Conservation (phyloP, 2,113 vertebrate genomes). For the Myrmecobius fasciatus region DNA sequence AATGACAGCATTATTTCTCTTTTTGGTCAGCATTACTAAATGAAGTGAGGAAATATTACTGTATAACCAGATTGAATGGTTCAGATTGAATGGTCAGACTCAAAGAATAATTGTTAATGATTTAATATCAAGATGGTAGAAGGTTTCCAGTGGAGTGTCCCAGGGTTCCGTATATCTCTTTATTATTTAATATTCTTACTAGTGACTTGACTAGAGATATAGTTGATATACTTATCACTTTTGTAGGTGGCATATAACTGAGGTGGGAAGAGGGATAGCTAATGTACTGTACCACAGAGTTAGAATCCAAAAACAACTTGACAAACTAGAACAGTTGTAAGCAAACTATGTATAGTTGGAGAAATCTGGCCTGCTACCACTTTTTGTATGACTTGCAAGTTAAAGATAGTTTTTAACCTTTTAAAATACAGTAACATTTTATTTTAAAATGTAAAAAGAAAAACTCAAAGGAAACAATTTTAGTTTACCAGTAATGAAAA, state of each 20-base stretch:
- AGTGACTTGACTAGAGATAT: neutral
- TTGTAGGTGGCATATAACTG: neutral
- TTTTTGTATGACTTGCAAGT: neutral
- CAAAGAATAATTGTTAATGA: neutral
- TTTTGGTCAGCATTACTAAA: neutral
- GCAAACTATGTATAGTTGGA: neutral
- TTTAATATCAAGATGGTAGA: neutral
- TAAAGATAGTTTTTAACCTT: neutral
- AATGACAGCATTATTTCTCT: neutral
- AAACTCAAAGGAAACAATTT: no score
- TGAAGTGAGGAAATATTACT: neutral
- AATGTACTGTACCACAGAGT: neutral
- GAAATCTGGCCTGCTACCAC: neutral
- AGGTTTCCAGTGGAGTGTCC: neutral
- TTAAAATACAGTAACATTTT: neutral
- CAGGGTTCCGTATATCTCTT: neutral
- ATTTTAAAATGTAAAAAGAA: neutral
- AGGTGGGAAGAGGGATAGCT: neutral
- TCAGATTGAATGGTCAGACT: neutral
- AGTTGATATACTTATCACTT: neutral
- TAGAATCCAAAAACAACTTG: neutral
- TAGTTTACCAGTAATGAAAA: neutral
- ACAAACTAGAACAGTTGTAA: neutral
- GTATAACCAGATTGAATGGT: neutral
- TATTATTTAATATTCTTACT: neutral